Percentiles rank a stretch among this genome's conserved stretches.
These are phyloP conservation scores for Buphagus erythrorhynchus DNA, from an alignment of 2,797 vertebrate genomes.

Conservation along the genomic window DNA sequence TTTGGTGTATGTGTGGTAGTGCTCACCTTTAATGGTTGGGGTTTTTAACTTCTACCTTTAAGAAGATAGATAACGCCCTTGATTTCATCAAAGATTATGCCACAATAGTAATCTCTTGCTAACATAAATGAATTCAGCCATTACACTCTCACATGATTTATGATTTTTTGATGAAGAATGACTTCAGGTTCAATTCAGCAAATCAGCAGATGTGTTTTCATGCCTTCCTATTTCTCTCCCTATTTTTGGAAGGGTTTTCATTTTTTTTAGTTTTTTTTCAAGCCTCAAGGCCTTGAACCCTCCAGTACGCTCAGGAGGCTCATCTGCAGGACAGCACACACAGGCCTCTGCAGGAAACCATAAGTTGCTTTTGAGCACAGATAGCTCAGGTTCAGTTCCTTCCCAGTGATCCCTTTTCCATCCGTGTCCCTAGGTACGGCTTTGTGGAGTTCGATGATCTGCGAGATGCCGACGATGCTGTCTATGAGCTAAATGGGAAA, in stretches of 20 bases:
- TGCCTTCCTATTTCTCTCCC: background rate
- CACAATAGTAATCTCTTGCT: background rate
- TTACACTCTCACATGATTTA: background rate
- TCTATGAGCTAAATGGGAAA: conserved; percentile 96
- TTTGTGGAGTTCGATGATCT: conserved; percentile 98
- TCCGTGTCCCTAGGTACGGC: conserved; percentile 83
- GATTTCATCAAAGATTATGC: background rate
- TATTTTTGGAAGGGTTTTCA: fast-evolving
- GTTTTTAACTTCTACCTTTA: background rate
- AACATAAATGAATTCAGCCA: background rate
- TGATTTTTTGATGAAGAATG: background rate
- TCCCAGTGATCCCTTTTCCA: background rate
- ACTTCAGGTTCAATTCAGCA: background rate
- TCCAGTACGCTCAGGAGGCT: background rate
- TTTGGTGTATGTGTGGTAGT: too few species aligned
- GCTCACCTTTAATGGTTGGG: background rate
- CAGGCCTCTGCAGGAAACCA: background rate
- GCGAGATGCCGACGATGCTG: conserved; percentile 94
- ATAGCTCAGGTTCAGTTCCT: fast-evolving
- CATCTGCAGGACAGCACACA: fast-evolving
- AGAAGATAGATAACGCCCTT: background rate
- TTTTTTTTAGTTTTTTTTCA: background rate
- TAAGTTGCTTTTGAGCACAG: background rate
- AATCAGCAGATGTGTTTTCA: background rate
- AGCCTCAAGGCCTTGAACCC: background rate